These are phyloP conservation scores for Ypsolopha sequella DNA, from an alignment of 2,888 invertebrate genomes.

Conservation along the genomic window DNA sequence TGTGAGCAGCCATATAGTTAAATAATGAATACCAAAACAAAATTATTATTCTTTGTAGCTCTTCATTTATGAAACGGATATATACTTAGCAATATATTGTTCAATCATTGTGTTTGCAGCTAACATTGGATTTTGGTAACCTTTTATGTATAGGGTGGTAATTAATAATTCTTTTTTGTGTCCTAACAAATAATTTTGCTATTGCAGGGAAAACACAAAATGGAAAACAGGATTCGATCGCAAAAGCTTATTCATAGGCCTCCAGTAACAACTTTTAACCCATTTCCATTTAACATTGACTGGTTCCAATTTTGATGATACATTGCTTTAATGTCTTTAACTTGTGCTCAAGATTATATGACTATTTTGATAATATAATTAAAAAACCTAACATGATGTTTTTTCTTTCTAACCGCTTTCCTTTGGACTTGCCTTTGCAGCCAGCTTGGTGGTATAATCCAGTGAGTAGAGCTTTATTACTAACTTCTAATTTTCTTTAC, in stretches of 20 bases:
- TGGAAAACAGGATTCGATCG: constrained; percentile 17
- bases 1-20: too few species aligned
- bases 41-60: too few species aligned
- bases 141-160: background rate
- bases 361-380: too few species aligned
- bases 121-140: background rate
- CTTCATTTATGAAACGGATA: too few species aligned
- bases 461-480: constrained; percentile 74
- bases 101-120: background rate
- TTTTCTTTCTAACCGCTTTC: constrained; percentile 33
- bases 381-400: constrained; percentile 6
- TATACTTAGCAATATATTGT: too few species aligned
- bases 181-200: background rate
- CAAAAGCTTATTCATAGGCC: constrained; percentile 19
- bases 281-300: constrained; percentile 24
- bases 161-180: background rate
- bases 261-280: constrained; percentile 5
- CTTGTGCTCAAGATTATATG: constrained; percentile 5
- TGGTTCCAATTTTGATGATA: constrained; percentile 22
- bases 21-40: too few species aligned
- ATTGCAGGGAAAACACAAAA: constrained; percentile 44
- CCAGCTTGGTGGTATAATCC: constrained; percentile 95
- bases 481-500: constrained; percentile 2
- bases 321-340: constrained; percentile 7
- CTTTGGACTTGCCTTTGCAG: constrained; percentile 63